These are phyloP conservation scores for Alca torda DNA, from an alignment of 2,797 vertebrate species.

Conservation along the genomic window DNA sequence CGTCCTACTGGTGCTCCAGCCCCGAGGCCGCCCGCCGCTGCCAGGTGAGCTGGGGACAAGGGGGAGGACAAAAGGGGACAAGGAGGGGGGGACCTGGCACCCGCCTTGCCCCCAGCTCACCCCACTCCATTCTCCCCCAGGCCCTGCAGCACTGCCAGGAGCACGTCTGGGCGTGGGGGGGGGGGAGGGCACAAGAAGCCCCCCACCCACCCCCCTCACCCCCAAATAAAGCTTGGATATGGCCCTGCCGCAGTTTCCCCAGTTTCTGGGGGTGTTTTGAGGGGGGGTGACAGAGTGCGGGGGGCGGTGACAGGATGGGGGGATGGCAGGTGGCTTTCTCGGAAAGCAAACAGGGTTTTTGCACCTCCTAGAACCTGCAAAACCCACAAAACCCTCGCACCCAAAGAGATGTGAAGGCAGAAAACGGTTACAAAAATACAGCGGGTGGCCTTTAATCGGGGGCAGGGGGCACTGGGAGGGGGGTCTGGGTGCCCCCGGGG, in stretches of 20 bases:
- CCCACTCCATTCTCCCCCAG: constrained; percentile 14
- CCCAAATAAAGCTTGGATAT: not conserved
- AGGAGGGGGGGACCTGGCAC: no score
- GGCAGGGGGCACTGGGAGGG: no score
- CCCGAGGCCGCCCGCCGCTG: constrained; percentile 64
- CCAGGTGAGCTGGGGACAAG: constrained; percentile 65
- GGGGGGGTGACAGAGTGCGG: not conserved
- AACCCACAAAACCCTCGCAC: no score
- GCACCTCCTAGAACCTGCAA: not conserved
- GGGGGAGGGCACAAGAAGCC: not conserved
- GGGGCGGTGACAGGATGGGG: not conserved
- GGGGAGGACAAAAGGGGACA: no score
- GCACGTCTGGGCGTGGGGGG: constrained; percentile 69
- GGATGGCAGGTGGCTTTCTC: not conserved
- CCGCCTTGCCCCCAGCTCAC: not conserved
- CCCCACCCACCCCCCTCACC: no score
- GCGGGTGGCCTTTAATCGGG: not conserved
- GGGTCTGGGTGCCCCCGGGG: no score
- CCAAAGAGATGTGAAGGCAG: not conserved
- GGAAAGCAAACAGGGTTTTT: not conserved
- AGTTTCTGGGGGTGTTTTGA: rapidly evolving
- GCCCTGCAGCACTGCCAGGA: constrained; percentile 77
- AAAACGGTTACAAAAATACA: not conserved
- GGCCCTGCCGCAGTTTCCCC: not conserved
- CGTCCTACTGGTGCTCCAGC: constrained; percentile 79